A percentile compares a stretch with the other conserved stretches of the same genome.
Evolutionary conservation across 2,888 invertebrate genomes (phyloP).

Genomic region (Oeneis ivallda): DNA sequence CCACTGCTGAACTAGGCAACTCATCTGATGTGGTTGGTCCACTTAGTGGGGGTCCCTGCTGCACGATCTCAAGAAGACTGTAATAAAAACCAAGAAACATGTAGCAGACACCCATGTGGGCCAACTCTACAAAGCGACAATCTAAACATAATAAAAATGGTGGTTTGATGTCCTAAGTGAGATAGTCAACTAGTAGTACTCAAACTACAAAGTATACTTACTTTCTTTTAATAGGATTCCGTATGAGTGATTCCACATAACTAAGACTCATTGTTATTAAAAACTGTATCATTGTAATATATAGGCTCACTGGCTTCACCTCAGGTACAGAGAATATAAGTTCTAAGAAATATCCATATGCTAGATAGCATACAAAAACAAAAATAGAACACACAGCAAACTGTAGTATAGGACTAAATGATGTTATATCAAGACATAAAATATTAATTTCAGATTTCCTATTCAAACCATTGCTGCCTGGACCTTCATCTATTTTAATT

Average conservation of each 20-base stretch:
- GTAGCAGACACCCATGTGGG: too few species aligned
- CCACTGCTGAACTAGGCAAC: too few species aligned
- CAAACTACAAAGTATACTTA: conserved; percentile 51
- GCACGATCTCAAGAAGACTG: too few species aligned
- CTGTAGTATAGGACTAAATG: conserved; percentile 84
- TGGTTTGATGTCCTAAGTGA: too few species aligned
- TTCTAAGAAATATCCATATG: conserved; percentile 96
- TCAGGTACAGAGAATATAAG: conserved; percentile 95
- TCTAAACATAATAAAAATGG: too few species aligned
- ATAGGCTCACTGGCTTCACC: conserved; percentile 94
- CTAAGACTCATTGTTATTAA: conserved; percentile 92
- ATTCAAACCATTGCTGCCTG: conserved; percentile 43
- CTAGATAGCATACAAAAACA: conserved; percentile 92
- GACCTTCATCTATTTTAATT: conserved; percentile 59
- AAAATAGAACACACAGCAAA: conserved; percentile 89
- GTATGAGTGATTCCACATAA: conserved; percentile 85
- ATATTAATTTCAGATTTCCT: conserved; percentile 81
- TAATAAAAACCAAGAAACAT: too few species aligned
- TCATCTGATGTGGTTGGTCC: too few species aligned
- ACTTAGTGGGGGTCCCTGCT: too few species aligned
- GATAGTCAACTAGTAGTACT: too few species aligned
- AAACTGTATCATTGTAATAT: conserved; percentile 95
- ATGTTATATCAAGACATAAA: conserved; percentile 87
- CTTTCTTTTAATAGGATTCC: conserved; percentile 83
- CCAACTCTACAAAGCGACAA: too few species aligned